Conservation (phyloP, 2,113 vertebrate species). For the Barbus barbus region DNA sequence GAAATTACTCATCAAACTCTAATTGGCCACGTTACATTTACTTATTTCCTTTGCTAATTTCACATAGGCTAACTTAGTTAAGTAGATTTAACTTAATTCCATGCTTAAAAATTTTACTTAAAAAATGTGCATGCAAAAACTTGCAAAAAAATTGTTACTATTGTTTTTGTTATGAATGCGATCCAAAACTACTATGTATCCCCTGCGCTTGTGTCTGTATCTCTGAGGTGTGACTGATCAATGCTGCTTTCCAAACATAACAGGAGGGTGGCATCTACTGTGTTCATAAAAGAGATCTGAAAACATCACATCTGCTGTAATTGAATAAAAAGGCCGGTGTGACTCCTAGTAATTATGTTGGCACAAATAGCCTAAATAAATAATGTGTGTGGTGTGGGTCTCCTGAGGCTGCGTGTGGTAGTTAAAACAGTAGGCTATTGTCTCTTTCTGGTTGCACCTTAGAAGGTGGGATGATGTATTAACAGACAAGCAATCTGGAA, state of each 20-base stretch:
- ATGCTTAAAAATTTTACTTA: no score
- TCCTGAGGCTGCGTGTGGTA: conserved; percentile 44
- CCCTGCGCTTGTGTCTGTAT: background rate
- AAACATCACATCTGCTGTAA: conserved; percentile 6
- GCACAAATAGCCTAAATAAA: conserved; percentile 25
- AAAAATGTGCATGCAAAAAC: no score
- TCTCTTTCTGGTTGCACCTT: conserved; percentile 28
- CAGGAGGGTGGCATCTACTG: background rate
- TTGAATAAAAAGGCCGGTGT: conserved; percentile 12
- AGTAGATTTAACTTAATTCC: no score
- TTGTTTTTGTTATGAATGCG: background rate
- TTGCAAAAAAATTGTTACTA: no score
- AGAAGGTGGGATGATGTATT: conserved; percentile 12
- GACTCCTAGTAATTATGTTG: conserved; percentile 53
- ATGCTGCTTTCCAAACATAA: background rate
- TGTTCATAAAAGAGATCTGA: background rate
- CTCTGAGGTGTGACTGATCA: background rate
- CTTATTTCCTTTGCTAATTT: no score
- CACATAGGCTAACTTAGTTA: no score
- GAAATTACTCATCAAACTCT: no score
- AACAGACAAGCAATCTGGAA: no score
- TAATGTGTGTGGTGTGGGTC: conserved; percentile 22
- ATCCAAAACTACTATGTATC: background rate
- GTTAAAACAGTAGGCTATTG: conserved; percentile 52
- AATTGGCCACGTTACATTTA: no score